Base-by-base conservation (phyloP, 1,140 invertebrate genomes). In the Ridgeia piscesae region DNA sequence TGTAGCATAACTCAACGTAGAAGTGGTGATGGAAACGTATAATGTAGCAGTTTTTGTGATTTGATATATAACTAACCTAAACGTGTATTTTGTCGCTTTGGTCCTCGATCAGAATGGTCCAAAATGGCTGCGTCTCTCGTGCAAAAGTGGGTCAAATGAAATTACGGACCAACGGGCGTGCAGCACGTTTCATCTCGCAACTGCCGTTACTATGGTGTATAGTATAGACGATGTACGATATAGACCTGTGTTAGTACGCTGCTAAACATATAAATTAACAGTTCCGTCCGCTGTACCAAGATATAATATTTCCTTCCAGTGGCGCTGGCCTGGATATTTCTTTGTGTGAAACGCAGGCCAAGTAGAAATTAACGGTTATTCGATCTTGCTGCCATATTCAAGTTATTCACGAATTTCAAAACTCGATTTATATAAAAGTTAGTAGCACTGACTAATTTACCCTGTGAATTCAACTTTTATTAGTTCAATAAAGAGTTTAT, bases 131-230 rank as follows among this genome's bases (percentile, higher is more conserved):
- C 58, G 48, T 21, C 58, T 77, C 58, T 77, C 58, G 58, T 77
- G 58, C 58, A 77, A 77, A 77, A 77, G 58, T 77, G 58, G 58
- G 58, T 77, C 58, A 77, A 77, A 77, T 77, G 58, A 77, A 77
- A 4, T 42, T 6, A 42, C 42, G 58, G 58, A 77, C 58, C 58
- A 77, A 77, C 58, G 58, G 58, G 58, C 58, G 58, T 77, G 58
- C 58, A 77, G 27, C 58, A 77, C 58, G 58, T 77, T 77, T 77
- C 58, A 77, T 9, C 58, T 17, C 11, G 58, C 58, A 77, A 21
- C 11, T 77, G 58, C 58, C 14, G 27, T 77, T 17, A 77, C 17
- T 77, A 21, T 14, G 27, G 27, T 21, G 58, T 11, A 77, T 77
- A 77, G 58, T 21, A 17, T 0, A 21, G 17, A 77, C 27, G 27